Conservation (phyloP, 2,797 vertebrate genomes). For the Sorex maritimensis region DNA sequence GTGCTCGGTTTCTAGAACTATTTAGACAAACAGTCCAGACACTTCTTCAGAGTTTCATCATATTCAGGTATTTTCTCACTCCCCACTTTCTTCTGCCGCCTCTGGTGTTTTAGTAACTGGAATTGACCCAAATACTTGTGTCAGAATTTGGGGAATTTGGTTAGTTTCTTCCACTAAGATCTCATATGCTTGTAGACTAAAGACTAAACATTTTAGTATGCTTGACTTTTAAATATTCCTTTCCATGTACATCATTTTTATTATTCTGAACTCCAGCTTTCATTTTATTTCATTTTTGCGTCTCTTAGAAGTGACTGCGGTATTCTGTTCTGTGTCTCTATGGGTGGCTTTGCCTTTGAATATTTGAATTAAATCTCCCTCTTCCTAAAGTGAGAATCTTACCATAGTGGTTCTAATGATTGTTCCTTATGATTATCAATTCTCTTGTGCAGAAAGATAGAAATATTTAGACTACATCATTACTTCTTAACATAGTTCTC, state of each 20-base stretch:
- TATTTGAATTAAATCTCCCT: not conserved
- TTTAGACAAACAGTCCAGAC: not conserved
- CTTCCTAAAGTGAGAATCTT: constrained; percentile 3
- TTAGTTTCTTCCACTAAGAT: constrained; percentile 16
- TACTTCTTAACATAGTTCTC: not conserved
- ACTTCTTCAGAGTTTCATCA: not conserved
- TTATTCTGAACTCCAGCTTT: not conserved
- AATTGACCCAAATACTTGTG: not conserved
- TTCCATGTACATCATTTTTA: not conserved
- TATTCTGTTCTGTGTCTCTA: not conserved
- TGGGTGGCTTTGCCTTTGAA: not conserved
- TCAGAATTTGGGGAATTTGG: not conserved
- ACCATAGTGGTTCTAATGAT: not conserved
- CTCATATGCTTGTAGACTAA: not conserved
- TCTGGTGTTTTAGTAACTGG: not conserved
- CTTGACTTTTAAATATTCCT: not conserved
- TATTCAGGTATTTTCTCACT: not conserved
- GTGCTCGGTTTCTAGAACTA: not conserved
- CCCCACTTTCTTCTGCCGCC: not conserved
- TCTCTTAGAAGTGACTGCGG: not conserved
- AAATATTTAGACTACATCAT: not conserved
- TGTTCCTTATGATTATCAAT: not conserved
- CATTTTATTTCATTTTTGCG: not conserved
- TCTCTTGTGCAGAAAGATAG: not conserved
- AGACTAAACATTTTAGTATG: not conserved